A percentile compares a stretch with the other conserved stretches of the same genome.
Evolutionary conservation across 2,888 invertebrate species (phyloP).

Genomic region (Stramonita haemastoma): DNA sequence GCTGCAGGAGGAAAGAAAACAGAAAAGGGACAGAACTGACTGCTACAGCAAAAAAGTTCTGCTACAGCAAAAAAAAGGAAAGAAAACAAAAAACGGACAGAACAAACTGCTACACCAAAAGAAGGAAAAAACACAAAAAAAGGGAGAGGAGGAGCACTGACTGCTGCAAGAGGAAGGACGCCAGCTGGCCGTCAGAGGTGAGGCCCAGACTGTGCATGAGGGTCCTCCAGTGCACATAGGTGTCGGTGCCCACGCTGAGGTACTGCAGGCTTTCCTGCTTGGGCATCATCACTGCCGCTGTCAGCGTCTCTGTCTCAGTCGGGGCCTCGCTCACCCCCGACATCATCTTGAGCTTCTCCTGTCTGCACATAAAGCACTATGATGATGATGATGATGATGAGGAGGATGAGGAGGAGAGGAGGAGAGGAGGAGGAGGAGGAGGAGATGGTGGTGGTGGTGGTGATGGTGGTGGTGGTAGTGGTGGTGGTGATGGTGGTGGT

Average conservation of each 20-base stretch:
- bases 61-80: not conserved
- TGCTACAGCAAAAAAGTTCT: too few species aligned
- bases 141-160: not conserved
- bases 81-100: not conserved
- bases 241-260: not conserved
- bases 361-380: too few species aligned
- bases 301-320: not conserved
- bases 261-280: constrained; percentile 19
- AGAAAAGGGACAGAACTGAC: not conserved
- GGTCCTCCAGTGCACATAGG: constrained; percentile 7
- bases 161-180: not conserved
- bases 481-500: too few species aligned
- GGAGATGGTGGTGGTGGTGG: too few species aligned
- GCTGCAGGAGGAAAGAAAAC: too few species aligned
- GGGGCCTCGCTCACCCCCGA: not conserved
- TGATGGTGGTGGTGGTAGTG: too few species aligned
- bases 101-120: not conserved
- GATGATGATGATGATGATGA: too few species aligned
- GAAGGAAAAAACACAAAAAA: not conserved
- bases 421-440: too few species aligned
- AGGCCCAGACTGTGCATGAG: not conserved
- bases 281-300: not conserved
- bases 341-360: not conserved
- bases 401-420: too few species aligned
- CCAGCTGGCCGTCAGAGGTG: not conserved